Base-by-base conservation (phyloP, 2,888 invertebrate genomes). In the Luperina nickerlii region DNA sequence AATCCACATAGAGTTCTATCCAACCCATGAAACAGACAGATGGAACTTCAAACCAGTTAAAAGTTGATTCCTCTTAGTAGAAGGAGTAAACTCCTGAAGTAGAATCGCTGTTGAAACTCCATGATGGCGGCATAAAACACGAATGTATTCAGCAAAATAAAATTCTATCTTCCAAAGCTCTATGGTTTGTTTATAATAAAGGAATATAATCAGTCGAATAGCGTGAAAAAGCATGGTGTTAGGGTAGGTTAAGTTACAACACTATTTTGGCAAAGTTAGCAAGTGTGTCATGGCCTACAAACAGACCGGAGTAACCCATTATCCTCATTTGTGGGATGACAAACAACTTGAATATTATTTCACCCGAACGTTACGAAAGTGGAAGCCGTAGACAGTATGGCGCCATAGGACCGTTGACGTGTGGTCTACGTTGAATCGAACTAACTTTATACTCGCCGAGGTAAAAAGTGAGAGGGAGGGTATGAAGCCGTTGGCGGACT, bases 201-300 rank as follows among this genome's bases (percentile, higher is more conserved):
- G 54, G 18, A 54, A 38, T 4, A 27, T 63, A 51, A 63, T 51
- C 15, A 20, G 2, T 24, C 15, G 4, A 42, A 73, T 24, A 42
- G n/a, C 8, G 6, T 45, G 27, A 38, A 74, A 57, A 76, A 24
- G 18, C n/a, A 78, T 38, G 57, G 48, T 27, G 48, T 42, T 85
- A 62, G 68, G 74, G 72, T 67, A 84, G 84, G 84, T 83, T 76
- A 67, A 48, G 71, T 77, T 32, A n/a, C 42, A 48, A n/a, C 72
- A 70, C 32, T 73, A 69, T 75, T 82, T 78, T 84, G 78, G 85
- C 85, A 75, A 80, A 82, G 38, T 60, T 74, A 42, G 1, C 48
- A 69, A 82, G 62, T 84, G 69, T 82, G 85, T 66, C 85, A 73
- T 24, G 82, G 62, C 75, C 78, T 51, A 75, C 45, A 72, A 67